Conservation (phyloP, 2,888 invertebrate species). For the Endotricha flammealis region DNA sequence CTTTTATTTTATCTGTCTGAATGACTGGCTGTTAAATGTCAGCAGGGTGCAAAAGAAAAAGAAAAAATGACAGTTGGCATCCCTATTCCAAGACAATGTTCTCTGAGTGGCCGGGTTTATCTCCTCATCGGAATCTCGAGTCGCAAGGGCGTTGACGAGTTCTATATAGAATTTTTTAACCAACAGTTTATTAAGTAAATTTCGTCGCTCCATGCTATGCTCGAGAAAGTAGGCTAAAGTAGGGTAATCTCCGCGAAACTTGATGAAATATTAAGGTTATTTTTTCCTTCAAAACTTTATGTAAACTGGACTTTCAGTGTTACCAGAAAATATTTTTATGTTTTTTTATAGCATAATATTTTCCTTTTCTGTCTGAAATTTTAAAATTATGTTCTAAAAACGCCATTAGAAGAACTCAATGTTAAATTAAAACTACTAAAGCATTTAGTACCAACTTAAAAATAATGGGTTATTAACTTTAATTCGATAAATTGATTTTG, state of each 20-base stretch:
- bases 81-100: slow-evolving; percentile 2
- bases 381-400: too few species aligned
- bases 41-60: too few species aligned
- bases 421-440: too few species aligned
- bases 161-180: slow-evolving; percentile 25
- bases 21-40: too few species aligned
- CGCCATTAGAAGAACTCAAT: too few species aligned
- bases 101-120: slow-evolving; percentile 23
- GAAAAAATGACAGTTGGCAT: not conserved
- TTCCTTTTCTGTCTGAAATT: too few species aligned
- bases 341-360: too few species aligned
- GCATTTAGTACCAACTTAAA: too few species aligned
- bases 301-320: slow-evolving; percentile 1
- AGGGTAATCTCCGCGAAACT: slow-evolving; percentile 32
- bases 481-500: too few species aligned
- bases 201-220: slow-evolving; percentile 26
- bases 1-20: too few species aligned
- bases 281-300: slow-evolving; percentile 5
- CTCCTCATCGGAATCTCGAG: slow-evolving; percentile 29
- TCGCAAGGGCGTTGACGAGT: slow-evolving; percentile 28
- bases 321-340: not conserved
- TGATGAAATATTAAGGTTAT: slow-evolving; percentile 15
- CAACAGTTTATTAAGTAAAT: slow-evolving; percentile 50
- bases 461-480: too few species aligned
- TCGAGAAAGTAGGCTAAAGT: slow-evolving; percentile 39